Base-by-base conservation (phyloP, 2,113 vertebrate species). In the Clupea harengus region DNA sequence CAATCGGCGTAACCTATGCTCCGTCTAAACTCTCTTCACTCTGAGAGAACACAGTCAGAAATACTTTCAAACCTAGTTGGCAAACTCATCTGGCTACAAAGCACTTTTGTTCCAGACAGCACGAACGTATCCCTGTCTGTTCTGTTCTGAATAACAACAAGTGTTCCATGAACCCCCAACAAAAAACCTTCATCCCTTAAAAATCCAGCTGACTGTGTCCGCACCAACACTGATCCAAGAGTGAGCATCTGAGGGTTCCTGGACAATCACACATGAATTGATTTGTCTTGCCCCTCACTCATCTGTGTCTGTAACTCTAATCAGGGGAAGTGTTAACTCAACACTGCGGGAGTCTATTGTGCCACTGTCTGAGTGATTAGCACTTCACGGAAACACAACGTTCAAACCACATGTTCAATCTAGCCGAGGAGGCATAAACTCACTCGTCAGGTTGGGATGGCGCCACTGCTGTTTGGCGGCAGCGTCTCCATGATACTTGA, bases 401-500 rank as follows among this genome's bases (percentile, higher is more conserved):
- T 72, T 72, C 64, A 32, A 72, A 11, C 64, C 32, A 67, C 60
- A 54, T 54, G 60, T 28, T 67, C 60, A 67, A 25, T 13, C 22
- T 25, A 57, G 54, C 18, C 5, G n/a, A 2, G 64, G 64, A 72
- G 64, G 11, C 64, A 72, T 72, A 7, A 72, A 72, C 64, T 72
- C 64, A 72, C 54, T 57, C 22, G 18, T 22, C 18, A 72, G 64
- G 64, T 7, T 13, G 64, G 25, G n/a, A 32, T 32, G 64, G 32
- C 64, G 10, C n/a, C 64, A 32, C 7, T 72, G 64, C 32, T 72
- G 22, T 72, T 72, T 28, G 28, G 10, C 11, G n/a, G 64, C 25
- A 25, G 25, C 28, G 64, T 72, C 64, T 32, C 64, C 25, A 72
- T 18, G 49, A 57, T 84, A 83, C 89, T 88, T 64, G 39, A 87